Evolutionary conservation across 2,113 vertebrate species (phyloP).

Genomic region (Glaucidium brasilianum): DNA sequence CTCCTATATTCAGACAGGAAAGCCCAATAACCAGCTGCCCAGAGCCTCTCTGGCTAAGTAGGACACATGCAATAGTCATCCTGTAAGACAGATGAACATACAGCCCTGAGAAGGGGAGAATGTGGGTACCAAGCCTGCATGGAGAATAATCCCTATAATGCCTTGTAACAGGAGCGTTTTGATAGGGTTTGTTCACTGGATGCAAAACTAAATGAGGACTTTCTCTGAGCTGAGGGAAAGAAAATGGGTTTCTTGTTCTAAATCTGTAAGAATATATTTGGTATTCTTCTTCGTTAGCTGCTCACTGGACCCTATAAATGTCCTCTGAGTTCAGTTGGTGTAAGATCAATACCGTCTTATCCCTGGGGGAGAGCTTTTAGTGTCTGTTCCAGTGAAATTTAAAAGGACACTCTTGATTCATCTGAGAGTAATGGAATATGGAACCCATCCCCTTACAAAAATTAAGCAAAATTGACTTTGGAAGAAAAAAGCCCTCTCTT

Average conservation of each 20-base stretch:
- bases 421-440: background rate
- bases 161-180: background rate
- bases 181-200: background rate
- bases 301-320: background rate
- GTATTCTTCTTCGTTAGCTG: background rate
- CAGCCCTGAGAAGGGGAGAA: background rate
- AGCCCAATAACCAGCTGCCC: slow-evolving; percentile 32
- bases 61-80: slow-evolving; percentile 9
- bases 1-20: slow-evolving; percentile 15
- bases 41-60: background rate
- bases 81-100: background rate
- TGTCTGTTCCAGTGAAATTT: background rate
- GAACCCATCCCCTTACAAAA: background rate
- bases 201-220: slow-evolving; percentile 6
- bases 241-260: slow-evolving; percentile 9
- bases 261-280: background rate
- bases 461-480: slow-evolving; percentile 23
- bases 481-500: background rate
- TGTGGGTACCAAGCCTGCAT: background rate
- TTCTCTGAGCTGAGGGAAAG: background rate
- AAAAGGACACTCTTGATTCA: background rate
- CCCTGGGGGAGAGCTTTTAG: background rate
- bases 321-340: background rate
- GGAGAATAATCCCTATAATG: background rate
- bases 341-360: slow-evolving; percentile 20